Evolutionary conservation across 1,140 invertebrate genomes (phyloP).

Genomic region (Drosophila bipectinata): DNA sequence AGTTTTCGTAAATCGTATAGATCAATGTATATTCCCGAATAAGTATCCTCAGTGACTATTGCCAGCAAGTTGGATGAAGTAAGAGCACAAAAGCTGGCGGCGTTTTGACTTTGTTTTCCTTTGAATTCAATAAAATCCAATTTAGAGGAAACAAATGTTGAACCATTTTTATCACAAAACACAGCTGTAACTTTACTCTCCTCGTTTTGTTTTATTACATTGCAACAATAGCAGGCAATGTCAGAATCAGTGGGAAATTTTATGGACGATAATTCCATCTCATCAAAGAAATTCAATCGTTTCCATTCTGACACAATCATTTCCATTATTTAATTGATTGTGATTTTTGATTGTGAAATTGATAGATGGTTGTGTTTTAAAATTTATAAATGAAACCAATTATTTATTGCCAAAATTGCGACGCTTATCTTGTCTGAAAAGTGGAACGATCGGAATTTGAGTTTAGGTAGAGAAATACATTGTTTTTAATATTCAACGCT

Average conservation of each 20-base stretch:
- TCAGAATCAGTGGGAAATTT: conserved; percentile 23
- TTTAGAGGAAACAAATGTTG: conserved; percentile 39
- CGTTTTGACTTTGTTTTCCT: conserved; percentile 2
- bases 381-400: too few relatives aligned
- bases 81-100: conserved; percentile 43
- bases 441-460: too few relatives aligned
- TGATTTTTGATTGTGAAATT: too few relatives aligned
- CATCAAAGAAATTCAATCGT: conserved; percentile 51
- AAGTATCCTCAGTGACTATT: conserved; percentile 26
- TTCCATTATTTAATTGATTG: conserved; percentile 11
- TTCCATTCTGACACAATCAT: conserved; percentile 66
- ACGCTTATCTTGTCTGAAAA: too few relatives aligned
- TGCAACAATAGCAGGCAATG: conserved; percentile 48
- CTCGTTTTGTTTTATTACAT: conserved; percentile 13
- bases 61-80: conserved; percentile 47
- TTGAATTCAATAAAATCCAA: conserved; percentile 49
- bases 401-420: too few relatives aligned
- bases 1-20: conserved; percentile 54
- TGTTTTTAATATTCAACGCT: too few relatives aligned
- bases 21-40: conserved; percentile 24
- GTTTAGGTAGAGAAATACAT: too few relatives aligned
- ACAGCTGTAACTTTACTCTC: conserved; percentile 25
- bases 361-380: too few relatives aligned
- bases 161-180: conserved; percentile 46
- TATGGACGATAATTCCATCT: background rate